A percentile compares a stretch with the other conserved stretches of the same genome.
phyloP scores from a whole-genome alignment of 92 coral and sea anemone genomes.

The Umimayanthus chanpuru region DNA sequence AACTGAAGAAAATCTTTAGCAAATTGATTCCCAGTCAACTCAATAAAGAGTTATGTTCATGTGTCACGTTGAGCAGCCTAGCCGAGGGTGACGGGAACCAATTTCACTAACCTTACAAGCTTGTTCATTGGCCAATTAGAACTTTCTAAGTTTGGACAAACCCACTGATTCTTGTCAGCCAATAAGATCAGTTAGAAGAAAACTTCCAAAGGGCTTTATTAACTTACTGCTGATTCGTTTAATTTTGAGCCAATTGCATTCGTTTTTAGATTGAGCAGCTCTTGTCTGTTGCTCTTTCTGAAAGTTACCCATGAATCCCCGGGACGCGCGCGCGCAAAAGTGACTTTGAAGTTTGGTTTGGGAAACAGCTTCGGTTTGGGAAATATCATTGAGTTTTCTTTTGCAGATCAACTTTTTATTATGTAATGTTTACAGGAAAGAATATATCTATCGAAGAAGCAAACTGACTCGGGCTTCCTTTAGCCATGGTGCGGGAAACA shows the following conservation, averaged over 20 bases:
- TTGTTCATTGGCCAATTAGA: background rate
- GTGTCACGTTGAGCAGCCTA: background rate
- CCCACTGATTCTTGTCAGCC: background rate
- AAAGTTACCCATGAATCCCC: slow-evolving; percentile 30
- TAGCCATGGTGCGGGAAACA: slow-evolving; percentile 95
- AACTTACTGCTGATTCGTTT: background rate
- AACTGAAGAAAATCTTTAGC: background rate
- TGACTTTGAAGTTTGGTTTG: background rate
- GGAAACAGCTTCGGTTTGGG: background rate
- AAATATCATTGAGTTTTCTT: slow-evolving; percentile 11
- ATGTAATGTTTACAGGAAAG: background rate
- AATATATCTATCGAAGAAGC: background rate
- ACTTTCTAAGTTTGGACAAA: background rate
- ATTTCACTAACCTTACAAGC: background rate
- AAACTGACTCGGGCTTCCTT: background rate
- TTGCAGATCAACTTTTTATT: background rate
- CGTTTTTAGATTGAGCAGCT: background rate
- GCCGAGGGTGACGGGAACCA: too few relatives aligned
- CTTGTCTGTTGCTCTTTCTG: slow-evolving; percentile 1
- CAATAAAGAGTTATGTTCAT: too few relatives aligned
- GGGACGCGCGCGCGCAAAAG: background rate
- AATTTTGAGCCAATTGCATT: slow-evolving; percentile 18
- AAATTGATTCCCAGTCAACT: background rate
- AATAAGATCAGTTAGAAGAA: background rate
- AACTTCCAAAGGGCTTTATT: background rate